These are phyloP conservation scores for Psettodes erumei DNA, from an alignment of 2,113 vertebrate genomes.

Conservation along the genomic window DNA sequence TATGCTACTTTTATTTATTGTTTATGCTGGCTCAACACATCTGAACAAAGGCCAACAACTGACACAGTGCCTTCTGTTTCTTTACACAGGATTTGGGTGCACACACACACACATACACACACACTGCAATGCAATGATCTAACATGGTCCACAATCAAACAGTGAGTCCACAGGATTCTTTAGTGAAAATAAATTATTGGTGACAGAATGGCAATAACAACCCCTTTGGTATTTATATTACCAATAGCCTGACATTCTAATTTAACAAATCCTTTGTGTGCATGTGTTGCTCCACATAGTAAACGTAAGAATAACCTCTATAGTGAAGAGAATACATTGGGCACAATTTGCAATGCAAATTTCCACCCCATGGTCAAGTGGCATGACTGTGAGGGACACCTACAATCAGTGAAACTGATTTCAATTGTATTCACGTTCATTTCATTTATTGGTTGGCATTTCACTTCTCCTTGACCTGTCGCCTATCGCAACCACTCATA, in stretches of 20 bases:
- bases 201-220: not conserved
- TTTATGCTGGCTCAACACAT: constrained; percentile 11
- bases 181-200: not conserved
- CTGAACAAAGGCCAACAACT: constrained; percentile 35
- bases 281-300: not conserved
- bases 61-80: constrained; percentile 22
- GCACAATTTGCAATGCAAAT: constrained; percentile 59
- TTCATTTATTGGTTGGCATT: constrained; percentile 18
- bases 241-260: not conserved
- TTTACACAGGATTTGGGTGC: constrained; percentile 12
- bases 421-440: constrained; percentile 24
- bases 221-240: not conserved
- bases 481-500: not conserved
- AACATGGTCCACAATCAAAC: constrained; percentile 17
- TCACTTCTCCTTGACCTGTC: not conserved
- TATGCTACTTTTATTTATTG: constrained; percentile 13
- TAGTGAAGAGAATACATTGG: constrained; percentile 7
- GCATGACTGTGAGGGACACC: constrained; percentile 47
- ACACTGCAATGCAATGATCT: constrained; percentile 6
- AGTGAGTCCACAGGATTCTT: not conserved
- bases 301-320: constrained; percentile 37
- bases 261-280: not conserved
- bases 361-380: constrained; percentile 7
- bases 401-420: constrained; percentile 38
- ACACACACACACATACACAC: not conserved